phyloP scores from a whole-genome alignment of 2,888 invertebrate species.

The Cryptocephalus primarius region DNA sequence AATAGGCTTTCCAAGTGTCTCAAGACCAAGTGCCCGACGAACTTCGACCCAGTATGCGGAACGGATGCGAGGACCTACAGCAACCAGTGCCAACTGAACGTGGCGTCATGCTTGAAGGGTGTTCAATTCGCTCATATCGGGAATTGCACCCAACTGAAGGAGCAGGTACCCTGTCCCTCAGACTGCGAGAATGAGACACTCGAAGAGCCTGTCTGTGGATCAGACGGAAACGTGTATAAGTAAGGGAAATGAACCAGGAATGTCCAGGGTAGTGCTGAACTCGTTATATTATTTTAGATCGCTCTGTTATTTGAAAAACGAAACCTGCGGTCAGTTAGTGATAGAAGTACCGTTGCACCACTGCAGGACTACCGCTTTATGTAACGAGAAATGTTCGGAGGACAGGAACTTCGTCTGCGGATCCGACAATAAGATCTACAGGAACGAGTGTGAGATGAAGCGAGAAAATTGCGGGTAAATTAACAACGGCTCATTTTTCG shows the following conservation, averaged over 20 bases:
- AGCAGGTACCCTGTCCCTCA: conserved; percentile 51
- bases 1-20: conserved; percentile 63
- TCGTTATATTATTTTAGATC: conserved; percentile 43
- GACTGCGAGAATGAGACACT: conserved; percentile 45
- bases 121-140: conserved; percentile 83
- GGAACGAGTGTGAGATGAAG: conserved; percentile 85
- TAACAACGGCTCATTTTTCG: background rate
- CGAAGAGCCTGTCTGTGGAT: conserved; percentile 72
- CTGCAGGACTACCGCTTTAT: conserved; percentile 76
- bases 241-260: conserved; percentile 30
- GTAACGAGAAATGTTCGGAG: conserved; percentile 62
- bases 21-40: conserved; percentile 58
- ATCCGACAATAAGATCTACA: conserved; percentile 82
- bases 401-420: conserved; percentile 77
- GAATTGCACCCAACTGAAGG: conserved; percentile 66
- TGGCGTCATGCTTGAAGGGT: conserved; percentile 78
- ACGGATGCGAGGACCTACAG: conserved; percentile 79
- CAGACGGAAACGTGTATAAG: conserved; percentile 82
- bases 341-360: conserved; percentile 73
- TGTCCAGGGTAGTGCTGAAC: background rate
- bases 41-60: conserved; percentile 75
- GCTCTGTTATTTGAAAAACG: conserved; percentile 69
- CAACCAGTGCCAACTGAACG: conserved; percentile 71
- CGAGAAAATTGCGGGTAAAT: conserved; percentile 76
- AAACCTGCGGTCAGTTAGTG: conserved; percentile 79